A percentile compares a stretch with the other conserved stretches of the same genome.
phyloP scores from a whole-genome alignment of 2,888 invertebrate genomes.

The Temnothorax rugatulus region DNA sequence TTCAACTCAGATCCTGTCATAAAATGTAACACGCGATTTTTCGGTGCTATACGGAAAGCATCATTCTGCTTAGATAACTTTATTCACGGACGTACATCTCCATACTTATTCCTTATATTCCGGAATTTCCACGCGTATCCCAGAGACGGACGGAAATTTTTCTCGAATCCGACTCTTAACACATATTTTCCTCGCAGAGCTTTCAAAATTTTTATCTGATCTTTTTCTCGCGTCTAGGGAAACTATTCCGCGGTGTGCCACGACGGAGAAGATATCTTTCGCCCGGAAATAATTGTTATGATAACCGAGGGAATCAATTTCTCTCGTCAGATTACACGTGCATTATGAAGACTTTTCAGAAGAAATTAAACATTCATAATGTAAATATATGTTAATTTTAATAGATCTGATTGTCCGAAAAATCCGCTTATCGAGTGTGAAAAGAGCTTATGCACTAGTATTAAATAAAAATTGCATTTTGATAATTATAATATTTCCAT shows the following conservation, averaged over 20 bases:
- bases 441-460: not conserved
- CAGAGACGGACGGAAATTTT: conserved; percentile 42
- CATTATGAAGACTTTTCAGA: not conserved
- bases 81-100: conserved; percentile 40
- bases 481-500: not conserved
- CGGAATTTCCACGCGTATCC: conserved; percentile 34
- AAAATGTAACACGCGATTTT: conserved; percentile 48
- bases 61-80: conserved; percentile 47
- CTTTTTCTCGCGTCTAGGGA: conserved; percentile 8
- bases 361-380: not conserved
- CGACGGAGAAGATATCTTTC: not conserved
- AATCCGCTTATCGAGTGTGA: not conserved
- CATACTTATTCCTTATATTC: conserved; percentile 17
- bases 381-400: conserved; percentile 2
- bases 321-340: conserved; percentile 17
- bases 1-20: conserved; percentile 42
- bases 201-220: conserved; percentile 38
- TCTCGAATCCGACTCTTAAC: conserved; percentile 39
- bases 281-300: conserved; percentile 39
- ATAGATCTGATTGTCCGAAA: not conserved
- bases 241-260: conserved; percentile 8
- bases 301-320: conserved; percentile 8
- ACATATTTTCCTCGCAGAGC: conserved; percentile 38
- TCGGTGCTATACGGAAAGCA: conserved; percentile 33
- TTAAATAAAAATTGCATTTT: conserved; percentile 13